Evolutionary conservation across 2,797 vertebrate genomes (phyloP).

Genomic region (Neopelma chrysocephalum): DNA sequence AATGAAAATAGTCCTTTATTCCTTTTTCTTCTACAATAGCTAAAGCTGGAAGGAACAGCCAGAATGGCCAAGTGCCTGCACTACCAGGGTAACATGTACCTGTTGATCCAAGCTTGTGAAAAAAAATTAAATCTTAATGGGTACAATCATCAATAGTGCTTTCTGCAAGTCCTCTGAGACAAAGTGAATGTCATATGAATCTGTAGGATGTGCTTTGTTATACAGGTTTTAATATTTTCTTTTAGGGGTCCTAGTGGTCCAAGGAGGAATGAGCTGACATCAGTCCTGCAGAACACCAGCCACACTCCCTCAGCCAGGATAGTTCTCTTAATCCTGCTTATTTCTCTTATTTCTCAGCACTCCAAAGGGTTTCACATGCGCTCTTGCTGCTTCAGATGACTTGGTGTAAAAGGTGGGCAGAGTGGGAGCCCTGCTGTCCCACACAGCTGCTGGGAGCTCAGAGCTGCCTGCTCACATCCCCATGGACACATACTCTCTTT

Average conservation of each 20-base stretch:
- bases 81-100: neutral
- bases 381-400: neutral
- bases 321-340: neutral
- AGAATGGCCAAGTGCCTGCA: neutral
- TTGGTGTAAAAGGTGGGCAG: neutral
- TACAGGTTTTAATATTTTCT: neutral
- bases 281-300: neutral
- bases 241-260: neutral
- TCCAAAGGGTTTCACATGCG: neutral
- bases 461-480: neutral
- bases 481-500: neutral
- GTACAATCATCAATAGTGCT: neutral
- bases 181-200: neutral
- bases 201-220: neutral
- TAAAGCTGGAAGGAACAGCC: neutral
- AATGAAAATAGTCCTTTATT: neutral
- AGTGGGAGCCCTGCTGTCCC: neutral
- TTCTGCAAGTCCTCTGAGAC: neutral
- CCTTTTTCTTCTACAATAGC: neutral
- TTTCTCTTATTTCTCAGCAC: neutral
- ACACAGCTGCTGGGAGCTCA: neutral
- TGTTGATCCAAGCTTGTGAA: neutral
- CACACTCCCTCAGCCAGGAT: neutral
- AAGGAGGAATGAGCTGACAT: neutral
- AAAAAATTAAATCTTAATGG: neutral